Evolutionary conservation across 1,140 invertebrate genomes (phyloP), one percentile per base, ranked within the genome.

Genomic region (Delia radicum): DNA sequence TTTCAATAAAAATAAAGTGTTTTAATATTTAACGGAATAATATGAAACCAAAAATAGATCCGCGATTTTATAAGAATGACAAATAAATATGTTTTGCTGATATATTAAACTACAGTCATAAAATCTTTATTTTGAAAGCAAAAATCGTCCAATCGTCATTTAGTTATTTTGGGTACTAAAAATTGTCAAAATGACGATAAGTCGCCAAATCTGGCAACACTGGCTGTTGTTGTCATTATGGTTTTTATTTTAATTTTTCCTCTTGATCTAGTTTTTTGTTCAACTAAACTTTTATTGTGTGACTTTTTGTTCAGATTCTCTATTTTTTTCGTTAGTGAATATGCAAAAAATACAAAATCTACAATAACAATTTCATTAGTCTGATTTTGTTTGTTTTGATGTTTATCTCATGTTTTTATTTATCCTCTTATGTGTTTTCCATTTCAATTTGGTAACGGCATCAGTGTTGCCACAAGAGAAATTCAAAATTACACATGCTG

Each of bases 211-310:
- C n/a, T n/a, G n/a, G n/a, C n/a, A n/a, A n/a, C n/a, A n/a, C n/a
- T n/a, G n/a, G n/a, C 18, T 55, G n/a, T 55, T 55, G n/a, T 24
- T 55, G n/a, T 37, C 3, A 37, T 37, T 37, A 10, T 2, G 13
- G 8, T 37, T 37, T 37, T 2, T 3, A 10, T 55, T 55, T 55
- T 55, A 8, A 21, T 55, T 55, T 55, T 55, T 78, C 61, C n/a
- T 24, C 48, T 74, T 29, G 63, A 29, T 67, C 63, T 61, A 80
- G 78, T 62, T 77, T 76, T 76, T 76, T 77, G 69, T 74, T 74
- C 33, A 42, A 26, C 69, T 76, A 75, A 65, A 37, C 21, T 65
- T 73, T 71, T 72, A 63, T 76, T 77, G 48, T 55, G 48, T 55
- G 21, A 55, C 24, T n/a, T 24, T 21, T 18, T 55, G 1, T 55